Conservation (phyloP, 2,888 invertebrate genomes). For the Eubasilissa splendida region DNA sequence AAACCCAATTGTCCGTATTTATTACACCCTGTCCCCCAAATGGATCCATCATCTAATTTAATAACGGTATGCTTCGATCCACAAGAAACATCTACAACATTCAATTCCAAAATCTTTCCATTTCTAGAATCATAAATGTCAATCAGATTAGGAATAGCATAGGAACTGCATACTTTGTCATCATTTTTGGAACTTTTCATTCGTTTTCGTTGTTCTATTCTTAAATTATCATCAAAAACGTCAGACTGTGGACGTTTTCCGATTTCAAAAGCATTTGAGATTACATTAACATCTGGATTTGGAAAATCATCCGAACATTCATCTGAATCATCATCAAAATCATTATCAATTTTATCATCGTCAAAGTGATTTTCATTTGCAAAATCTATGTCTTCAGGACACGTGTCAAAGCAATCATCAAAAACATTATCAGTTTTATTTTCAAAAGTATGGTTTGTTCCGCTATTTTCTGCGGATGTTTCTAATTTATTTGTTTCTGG, state of each 20-base stretch:
- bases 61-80: constrained; percentile 85
- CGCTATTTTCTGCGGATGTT: background rate
- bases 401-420: background rate
- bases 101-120: constrained; percentile 68
- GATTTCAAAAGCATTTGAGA: background rate
- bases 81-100: constrained; percentile 77
- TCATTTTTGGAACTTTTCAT: background rate
- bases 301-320: no score
- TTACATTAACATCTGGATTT: background rate
- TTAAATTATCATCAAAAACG: constrained; percentile 1
- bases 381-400: background rate
- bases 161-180: constrained; percentile 60
- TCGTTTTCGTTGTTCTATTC: constrained; percentile 1
- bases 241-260: constrained; percentile 4
- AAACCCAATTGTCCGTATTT: constrained; percentile 85
- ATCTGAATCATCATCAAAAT: background rate
- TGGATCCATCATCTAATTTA: constrained; percentile 76
- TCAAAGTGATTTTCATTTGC: background rate
- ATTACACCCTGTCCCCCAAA: constrained; percentile 88
- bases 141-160: constrained; percentile 65
- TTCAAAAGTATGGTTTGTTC: background rate
- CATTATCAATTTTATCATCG: background rate
- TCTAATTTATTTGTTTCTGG: constrained; percentile 3
- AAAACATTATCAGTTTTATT: constrained; percentile 7
- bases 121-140: constrained; percentile 66